A percentile compares a stretch with the other conserved stretches of the same genome.
phyloP scores from a whole-genome alignment of 2,797 vertebrate species.

The Glossophaga mutica region DNA sequence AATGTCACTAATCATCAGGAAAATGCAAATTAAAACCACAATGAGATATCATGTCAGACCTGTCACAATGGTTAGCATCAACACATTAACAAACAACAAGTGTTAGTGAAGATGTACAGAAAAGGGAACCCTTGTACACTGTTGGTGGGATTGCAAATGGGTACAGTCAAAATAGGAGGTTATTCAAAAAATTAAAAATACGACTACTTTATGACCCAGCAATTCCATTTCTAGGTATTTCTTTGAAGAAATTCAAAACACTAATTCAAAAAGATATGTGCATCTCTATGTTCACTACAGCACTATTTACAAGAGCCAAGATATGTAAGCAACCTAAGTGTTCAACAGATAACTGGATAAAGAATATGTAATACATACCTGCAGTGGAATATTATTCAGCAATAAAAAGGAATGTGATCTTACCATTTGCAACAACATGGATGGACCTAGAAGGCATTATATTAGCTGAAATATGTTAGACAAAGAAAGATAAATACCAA shows the following conservation, averaged over 20 bases:
- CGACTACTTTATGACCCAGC: not conserved
- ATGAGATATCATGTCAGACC: not conserved
- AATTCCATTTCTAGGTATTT: not conserved
- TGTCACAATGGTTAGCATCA: not conserved
- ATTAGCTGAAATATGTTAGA: not conserved
- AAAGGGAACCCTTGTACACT: not conserved
- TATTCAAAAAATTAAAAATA: not conserved
- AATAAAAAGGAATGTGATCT: not conserved
- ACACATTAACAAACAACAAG: not conserved
- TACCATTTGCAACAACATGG: not conserved
- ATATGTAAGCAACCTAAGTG: not conserved
- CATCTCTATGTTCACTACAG: not conserved
- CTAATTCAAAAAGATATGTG: not conserved
- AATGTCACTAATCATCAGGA: not conserved
- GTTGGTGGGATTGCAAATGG: not conserved
- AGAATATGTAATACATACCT: not conserved
- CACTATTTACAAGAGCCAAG: not conserved
- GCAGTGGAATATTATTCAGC: not conserved
- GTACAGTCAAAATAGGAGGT: not conserved
- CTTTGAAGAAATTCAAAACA: not conserved
- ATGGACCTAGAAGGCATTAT: not conserved
- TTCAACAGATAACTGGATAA: not conserved
- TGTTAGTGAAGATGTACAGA: not conserved
- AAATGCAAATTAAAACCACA: not conserved
- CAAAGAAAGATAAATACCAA: not conserved